Evolutionary conservation across 2,797 vertebrate genomes (phyloP).

Genomic region (Hyperoplus immaculatus): DNA sequence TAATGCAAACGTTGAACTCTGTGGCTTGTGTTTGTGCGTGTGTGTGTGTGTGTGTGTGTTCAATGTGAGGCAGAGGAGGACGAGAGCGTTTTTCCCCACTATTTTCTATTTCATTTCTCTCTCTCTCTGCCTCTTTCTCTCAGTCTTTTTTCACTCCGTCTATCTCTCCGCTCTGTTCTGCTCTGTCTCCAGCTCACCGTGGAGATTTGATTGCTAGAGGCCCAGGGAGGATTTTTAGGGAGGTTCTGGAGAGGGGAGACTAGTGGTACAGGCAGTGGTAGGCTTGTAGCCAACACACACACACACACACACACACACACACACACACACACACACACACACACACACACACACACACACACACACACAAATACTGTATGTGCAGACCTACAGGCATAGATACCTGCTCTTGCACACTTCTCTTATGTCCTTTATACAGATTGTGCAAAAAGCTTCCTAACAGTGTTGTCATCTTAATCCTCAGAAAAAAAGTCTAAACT

Average conservation of each 20-base stretch:
- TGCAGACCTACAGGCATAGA: slow-evolving; percentile 38
- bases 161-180: slow-evolving; percentile 65
- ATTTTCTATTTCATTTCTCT: slow-evolving; percentile 59
- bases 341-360: slow-evolving; percentile 56
- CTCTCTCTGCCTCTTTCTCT: slow-evolving; percentile 32
- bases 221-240: slow-evolving; percentile 82
- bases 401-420: slow-evolving; percentile 37
- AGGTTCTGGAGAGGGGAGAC: slow-evolving; percentile 81
- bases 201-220: slow-evolving; percentile 78
- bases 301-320: slow-evolving; percentile 14
- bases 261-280: slow-evolving; percentile 82
- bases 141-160: slow-evolving; percentile 60
- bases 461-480: slow-evolving; percentile 56
- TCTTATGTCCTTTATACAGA: slow-evolving; percentile 40
- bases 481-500: slow-evolving; percentile 43
- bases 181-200: slow-evolving; percentile 70
- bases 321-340: slow-evolving; percentile 55
- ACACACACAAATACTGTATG: slow-evolving; percentile 15
- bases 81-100: neutral
- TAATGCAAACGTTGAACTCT: slow-evolving; percentile 54
- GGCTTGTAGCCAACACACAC: slow-evolving; percentile 69
- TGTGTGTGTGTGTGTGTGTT: neutral
- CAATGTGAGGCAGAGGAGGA: neutral
- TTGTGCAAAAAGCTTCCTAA: slow-evolving; percentile 57
- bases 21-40: slow-evolving; percentile 14